Conservation (phyloP, 2,888 invertebrate species). For the Idaea dimidiata region DNA sequence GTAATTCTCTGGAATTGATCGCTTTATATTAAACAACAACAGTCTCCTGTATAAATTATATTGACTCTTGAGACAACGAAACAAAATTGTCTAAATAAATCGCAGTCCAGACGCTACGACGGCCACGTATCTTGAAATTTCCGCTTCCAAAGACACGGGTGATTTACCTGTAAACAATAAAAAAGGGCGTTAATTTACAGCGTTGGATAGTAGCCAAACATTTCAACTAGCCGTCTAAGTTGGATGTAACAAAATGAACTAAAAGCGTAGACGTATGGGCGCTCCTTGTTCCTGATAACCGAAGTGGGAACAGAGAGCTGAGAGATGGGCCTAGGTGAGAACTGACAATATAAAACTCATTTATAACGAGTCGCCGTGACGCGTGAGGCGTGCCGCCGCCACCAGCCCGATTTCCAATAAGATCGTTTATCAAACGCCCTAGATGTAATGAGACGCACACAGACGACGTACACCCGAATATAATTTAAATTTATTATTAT, state of each 20-base stretch:
- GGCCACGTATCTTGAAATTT: conserved; percentile 52
- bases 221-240: conserved; percentile 75
- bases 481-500: conserved; percentile 65
- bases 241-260: conserved; percentile 70
- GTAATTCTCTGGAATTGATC: not conserved
- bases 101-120: conserved; percentile 27
- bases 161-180: conserved; percentile 78
- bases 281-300: conserved; percentile 60
- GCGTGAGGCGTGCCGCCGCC: conserved; percentile 66
- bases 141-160: conserved; percentile 57
- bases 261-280: conserved; percentile 65
- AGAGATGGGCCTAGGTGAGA: conserved; percentile 72
- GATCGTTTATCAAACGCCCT: conserved; percentile 74
- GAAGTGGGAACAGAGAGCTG: conserved; percentile 60
- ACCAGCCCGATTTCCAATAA: conserved; percentile 66
- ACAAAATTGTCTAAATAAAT: conserved; percentile 34
- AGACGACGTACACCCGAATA: conserved; percentile 55
- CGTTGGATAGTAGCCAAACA: conserved; percentile 71
- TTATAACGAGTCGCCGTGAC: conserved; percentile 75
- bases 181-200: conserved; percentile 76
- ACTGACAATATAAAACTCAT: conserved; percentile 77
- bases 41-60: conserved; percentile 19
- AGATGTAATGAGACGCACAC: conserved; percentile 73
- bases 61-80: conserved; percentile 28
- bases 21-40: not conserved